Evolutionary conservation across 2,888 invertebrate species (phyloP), one percentile per base, ranked within the genome.

Genomic region (Trissolcus brochymenae): DNA sequence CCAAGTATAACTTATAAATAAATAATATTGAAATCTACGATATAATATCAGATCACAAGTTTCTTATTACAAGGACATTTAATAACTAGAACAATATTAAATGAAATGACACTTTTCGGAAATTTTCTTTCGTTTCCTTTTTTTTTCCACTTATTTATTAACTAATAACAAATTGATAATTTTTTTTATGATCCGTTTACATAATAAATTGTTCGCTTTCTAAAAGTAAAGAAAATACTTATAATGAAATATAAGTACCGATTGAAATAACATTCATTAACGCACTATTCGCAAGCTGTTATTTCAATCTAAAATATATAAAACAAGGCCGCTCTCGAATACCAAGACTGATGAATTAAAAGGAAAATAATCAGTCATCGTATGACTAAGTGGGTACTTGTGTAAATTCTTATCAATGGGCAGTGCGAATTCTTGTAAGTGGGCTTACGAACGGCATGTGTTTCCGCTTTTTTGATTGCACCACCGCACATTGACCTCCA

Each of bases 401-500:
- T 84, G 85, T 85, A 80, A 73, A 65, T 65, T 76, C 78, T 84
- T 86, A 85, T 85, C 85, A 80, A 76, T 81, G 81, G 76, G 74
- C 73, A 67, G 68, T 68, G 62, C 79, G 60, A 59, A 60, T 55
- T 72, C 65, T 74, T 79, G 79, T 76, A 75, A 68, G 70, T 76
- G 56, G 70, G 70, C 60, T 65, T 40, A 17, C 51, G 59, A 57
- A 57, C 50, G 57, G 59, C 57, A 29, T 57, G 62, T 50, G 65
- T 65, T 76, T 67, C 70, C 71, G 70, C 56, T 11, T 66, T 51
- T 60, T 66, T 40, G 66, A 61, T 71, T 76, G 76, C 71, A 54
- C 71, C 76, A 76, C 76, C 35, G 35, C 35, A 35, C 35, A 49
- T 35, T 66, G 76, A 76, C 71, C 76, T 76, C 65, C 56, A 71